Percentiles rank a stretch among this genome's conserved stretches.
phyloP scores from a whole-genome alignment of 2,888 invertebrate species.

The Geotrupes spiniger region DNA sequence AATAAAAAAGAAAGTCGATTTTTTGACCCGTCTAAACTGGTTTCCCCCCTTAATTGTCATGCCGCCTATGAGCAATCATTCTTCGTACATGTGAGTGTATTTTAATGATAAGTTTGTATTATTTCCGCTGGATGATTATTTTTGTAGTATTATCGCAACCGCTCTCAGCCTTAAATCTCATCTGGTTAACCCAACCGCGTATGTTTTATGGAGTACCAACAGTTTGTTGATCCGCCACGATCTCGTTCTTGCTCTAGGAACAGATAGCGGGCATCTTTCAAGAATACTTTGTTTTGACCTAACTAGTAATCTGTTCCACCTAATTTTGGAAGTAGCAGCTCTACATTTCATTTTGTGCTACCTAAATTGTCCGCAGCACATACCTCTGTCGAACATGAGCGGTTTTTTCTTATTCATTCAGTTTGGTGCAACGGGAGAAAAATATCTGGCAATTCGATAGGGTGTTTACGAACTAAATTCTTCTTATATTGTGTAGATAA shows the following conservation, averaged over 20 bases:
- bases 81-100: slow-evolving; percentile 93
- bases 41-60: no score
- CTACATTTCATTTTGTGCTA: slow-evolving; percentile 92
- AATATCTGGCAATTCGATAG: slow-evolving; percentile 95
- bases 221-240: slow-evolving; percentile 92
- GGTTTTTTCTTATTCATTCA: slow-evolving; percentile 96
- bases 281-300: slow-evolving; percentile 96
- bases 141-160: slow-evolving; percentile 85
- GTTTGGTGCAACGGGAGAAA: slow-evolving; percentile 98
- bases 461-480: slow-evolving; percentile 94
- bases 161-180: slow-evolving; percentile 81
- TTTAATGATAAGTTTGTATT: slow-evolving; percentile 84
- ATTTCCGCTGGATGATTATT: slow-evolving; percentile 80
- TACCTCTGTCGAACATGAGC: slow-evolving; percentile 92
- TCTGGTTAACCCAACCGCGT: slow-evolving; percentile 90
- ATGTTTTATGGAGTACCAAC: slow-evolving; percentile 91
- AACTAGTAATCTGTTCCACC: slow-evolving; percentile 96
- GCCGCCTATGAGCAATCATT: slow-evolving; percentile 83
- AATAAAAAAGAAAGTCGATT: no score
- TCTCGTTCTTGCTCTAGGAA: slow-evolving; percentile 97
- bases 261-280: slow-evolving; percentile 97
- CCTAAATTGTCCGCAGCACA: slow-evolving; percentile 93
- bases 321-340: slow-evolving; percentile 81
- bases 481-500: slow-evolving; percentile 96
- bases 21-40: no score